These are phyloP conservation scores for Stomatorhinus ivindoensis DNA, from an alignment of 2,113 vertebrate species.

Conservation along the genomic window DNA sequence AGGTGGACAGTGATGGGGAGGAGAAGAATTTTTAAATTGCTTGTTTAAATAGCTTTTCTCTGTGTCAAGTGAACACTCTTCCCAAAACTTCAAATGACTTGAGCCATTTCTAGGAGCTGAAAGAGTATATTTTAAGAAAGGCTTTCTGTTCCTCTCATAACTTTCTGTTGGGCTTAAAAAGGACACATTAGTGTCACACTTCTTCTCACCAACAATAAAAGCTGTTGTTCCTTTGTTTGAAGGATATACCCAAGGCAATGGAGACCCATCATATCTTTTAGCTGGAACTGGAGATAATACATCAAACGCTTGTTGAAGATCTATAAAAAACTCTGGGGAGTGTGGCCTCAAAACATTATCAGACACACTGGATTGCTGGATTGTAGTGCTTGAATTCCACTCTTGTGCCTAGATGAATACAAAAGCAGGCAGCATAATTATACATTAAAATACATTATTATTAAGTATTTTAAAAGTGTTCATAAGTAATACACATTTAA, in stretches of 20 bases:
- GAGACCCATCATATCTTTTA: constrained; percentile 5
- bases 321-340: constrained; percentile 31
- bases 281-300: not conserved
- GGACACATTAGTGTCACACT: constrained; percentile 27
- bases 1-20: constrained; percentile 11
- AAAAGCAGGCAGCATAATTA: constrained; percentile 3
- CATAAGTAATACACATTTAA: not conserved
- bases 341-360: constrained; percentile 28
- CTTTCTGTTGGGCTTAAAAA: constrained; percentile 27
- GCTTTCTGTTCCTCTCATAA: constrained; percentile 6
- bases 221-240: constrained; percentile 19
- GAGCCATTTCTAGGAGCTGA: constrained; percentile 11
- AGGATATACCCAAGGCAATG: constrained; percentile 23
- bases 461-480: not conserved
- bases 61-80: constrained; percentile 24
- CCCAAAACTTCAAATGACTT: constrained; percentile 14
- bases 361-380: constrained; percentile 21
- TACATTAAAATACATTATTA: not conserved
- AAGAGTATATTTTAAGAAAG: constrained; percentile 18
- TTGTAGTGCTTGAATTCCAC: constrained; percentile 26
- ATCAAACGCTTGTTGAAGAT: constrained; percentile 23
- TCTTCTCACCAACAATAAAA: constrained; percentile 13
- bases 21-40: not conserved
- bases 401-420: constrained; percentile 35
- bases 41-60: constrained; percentile 14